Evolutionary conservation across 1,140 invertebrate species (phyloP).

Genomic region (Cecropterus lyciades): DNA sequence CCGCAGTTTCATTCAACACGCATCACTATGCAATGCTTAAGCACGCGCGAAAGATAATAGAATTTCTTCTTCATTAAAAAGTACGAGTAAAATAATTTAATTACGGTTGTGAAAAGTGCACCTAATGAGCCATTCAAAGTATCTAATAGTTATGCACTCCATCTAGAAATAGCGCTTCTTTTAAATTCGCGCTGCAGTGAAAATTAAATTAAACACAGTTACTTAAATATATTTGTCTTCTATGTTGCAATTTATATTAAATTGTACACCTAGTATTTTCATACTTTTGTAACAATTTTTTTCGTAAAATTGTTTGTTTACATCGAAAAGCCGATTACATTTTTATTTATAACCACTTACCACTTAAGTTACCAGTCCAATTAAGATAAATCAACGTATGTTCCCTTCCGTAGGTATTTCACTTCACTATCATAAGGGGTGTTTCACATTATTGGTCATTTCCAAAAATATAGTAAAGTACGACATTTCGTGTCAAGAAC

Average conservation of each 20-base stretch:
- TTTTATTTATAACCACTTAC: constrained; percentile 48
- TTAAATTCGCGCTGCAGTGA: neutral
- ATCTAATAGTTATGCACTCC: neutral
- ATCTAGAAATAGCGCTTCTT: neutral
- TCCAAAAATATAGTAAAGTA: constrained; percentile 54
- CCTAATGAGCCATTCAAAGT: no score
- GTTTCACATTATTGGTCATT: constrained; percentile 66
- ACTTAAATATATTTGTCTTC: no score
- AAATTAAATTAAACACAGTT: neutral
- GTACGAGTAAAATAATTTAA: neutral
- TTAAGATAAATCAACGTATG: constrained; percentile 23
- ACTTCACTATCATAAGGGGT: constrained; percentile 77
- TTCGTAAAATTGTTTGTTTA: no score
- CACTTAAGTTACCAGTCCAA: constrained; percentile 39
- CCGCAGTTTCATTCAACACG: constrained; percentile 65
- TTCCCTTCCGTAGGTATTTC: constrained; percentile 39
- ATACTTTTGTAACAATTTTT: no score
- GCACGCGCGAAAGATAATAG: constrained; percentile 41
- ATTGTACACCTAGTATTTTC: no score
- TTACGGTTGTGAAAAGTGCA: neutral
- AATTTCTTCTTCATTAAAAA: constrained; percentile 2
- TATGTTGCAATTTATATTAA: no score
- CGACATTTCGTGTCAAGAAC: constrained; percentile 79
- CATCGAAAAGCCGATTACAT: no score
- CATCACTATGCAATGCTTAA: constrained; percentile 41